phyloP scores from a whole-genome alignment of 2,888 invertebrate species.

The Chrysolina haemoptera region DNA sequence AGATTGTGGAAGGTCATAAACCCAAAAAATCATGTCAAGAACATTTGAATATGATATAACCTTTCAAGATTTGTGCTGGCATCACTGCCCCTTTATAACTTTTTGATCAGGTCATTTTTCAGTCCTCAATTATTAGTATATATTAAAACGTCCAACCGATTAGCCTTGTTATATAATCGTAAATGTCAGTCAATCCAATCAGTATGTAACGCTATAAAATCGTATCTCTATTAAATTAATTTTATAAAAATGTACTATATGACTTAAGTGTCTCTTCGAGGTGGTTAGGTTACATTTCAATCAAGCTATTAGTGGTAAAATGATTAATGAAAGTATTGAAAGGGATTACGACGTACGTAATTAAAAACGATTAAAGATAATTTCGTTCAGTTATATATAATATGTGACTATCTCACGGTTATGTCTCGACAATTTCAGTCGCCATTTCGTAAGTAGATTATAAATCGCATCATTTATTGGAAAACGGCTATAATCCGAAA shows the following conservation, averaged over 20 bases:
- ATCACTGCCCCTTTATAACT: neutral
- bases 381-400: constrained; percentile 6
- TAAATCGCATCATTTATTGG: constrained; percentile 12
- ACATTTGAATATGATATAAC: no score
- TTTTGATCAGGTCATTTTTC: neutral
- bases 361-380: constrained; percentile 17
- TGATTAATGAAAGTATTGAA: constrained; percentile 18
- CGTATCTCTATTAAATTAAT: neutral
- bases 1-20: no score
- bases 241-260: constrained; percentile 3
- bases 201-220: neutral
- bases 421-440: neutral
- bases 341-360: constrained; percentile 15
- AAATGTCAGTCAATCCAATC: constrained; percentile 1
- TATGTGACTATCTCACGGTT: neutral
- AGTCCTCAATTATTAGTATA: neutral
- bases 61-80: neutral
- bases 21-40: no score
- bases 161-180: neutral
- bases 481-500: neutral
- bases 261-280: neutral
- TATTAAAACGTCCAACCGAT: neutral
- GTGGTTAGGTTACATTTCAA: constrained; percentile 7
- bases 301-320: constrained; percentile 12
- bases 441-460: constrained; percentile 3